A percentile compares a stretch with the other conserved stretches of the same genome.
Conservation (phyloP, 2,113 vertebrate genomes). For the Sphaerodactylus townsendi region DNA sequence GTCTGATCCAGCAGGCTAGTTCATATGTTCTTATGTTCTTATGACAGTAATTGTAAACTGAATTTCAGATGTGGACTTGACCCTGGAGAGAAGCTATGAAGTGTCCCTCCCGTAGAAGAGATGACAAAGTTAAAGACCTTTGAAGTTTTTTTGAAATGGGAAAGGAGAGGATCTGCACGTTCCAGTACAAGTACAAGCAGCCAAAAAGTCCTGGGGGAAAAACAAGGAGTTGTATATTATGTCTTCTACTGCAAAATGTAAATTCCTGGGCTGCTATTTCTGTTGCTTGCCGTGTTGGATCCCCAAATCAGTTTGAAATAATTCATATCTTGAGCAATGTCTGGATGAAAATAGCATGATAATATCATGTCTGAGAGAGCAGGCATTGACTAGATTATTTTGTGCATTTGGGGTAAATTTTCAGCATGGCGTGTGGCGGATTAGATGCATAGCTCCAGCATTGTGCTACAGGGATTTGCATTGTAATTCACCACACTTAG, state of each 20-base stretch:
- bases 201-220: constrained; percentile 7
- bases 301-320: constrained; percentile 49
- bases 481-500: constrained; percentile 41
- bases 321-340: constrained; percentile 36
- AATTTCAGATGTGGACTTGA: too few relatives aligned
- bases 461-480: constrained; percentile 35
- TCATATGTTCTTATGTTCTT: too few relatives aligned
- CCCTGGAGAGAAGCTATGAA: too few relatives aligned
- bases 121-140: too few relatives aligned
- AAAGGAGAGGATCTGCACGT: background rate
- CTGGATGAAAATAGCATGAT: constrained; percentile 32
- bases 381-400: constrained; percentile 32
- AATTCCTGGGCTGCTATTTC: constrained; percentile 28
- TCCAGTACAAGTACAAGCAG: background rate
- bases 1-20: too few relatives aligned
- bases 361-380: constrained; percentile 31
- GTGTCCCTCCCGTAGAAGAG: too few relatives aligned
- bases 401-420: constrained; percentile 19
- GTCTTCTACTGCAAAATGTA: background rate
- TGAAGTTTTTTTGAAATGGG: background rate
- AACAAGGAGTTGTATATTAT: background rate
- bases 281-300: constrained; percentile 43
- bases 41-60: too few relatives aligned
- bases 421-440: constrained; percentile 13
- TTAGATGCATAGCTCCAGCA: constrained; percentile 24